Evolutionary conservation across 2,113 vertebrate genomes (phyloP).

Genomic region (Cariama cristata): DNA sequence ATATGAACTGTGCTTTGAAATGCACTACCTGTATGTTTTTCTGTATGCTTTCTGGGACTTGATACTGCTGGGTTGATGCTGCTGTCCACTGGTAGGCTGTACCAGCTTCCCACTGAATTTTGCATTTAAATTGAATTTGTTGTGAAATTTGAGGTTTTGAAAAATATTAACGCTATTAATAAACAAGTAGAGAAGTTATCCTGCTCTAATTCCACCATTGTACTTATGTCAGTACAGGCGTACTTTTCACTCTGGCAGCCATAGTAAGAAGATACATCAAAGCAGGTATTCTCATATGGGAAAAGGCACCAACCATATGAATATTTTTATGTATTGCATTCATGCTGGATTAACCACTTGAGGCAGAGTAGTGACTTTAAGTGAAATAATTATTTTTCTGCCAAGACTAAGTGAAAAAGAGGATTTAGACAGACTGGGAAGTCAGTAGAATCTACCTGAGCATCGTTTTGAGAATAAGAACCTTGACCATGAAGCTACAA

Average conservation of each 20-base stretch:
- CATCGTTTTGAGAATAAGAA: not conserved
- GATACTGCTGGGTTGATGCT: not conserved
- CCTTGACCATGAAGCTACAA: not conserved
- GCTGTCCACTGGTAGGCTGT: not conserved
- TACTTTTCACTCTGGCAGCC: not conserved
- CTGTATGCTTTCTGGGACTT: not conserved
- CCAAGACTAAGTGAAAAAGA: not conserved
- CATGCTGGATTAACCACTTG: not conserved
- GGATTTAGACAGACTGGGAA: not conserved
- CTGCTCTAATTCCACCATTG: not conserved
- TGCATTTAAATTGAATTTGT: not conserved
- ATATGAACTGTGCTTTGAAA: not conserved
- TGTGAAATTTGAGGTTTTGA: not conserved
- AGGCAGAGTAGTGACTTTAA: not conserved
- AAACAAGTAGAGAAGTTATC: not conserved
- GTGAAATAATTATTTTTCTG: not conserved
- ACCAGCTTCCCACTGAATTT: not conserved
- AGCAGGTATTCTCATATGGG: not conserved
- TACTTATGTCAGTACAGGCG: not conserved
- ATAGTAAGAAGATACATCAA: not conserved
- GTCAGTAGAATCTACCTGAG: not conserved
- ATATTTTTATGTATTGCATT: not conserved
- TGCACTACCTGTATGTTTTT: not conserved
- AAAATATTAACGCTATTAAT: not conserved
- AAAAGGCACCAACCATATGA: not conserved